Evolutionary conservation across 2,797 vertebrate genomes (phyloP), one percentile per base, ranked within the genome.

Genomic region (Artibeus lituratus): DNA sequence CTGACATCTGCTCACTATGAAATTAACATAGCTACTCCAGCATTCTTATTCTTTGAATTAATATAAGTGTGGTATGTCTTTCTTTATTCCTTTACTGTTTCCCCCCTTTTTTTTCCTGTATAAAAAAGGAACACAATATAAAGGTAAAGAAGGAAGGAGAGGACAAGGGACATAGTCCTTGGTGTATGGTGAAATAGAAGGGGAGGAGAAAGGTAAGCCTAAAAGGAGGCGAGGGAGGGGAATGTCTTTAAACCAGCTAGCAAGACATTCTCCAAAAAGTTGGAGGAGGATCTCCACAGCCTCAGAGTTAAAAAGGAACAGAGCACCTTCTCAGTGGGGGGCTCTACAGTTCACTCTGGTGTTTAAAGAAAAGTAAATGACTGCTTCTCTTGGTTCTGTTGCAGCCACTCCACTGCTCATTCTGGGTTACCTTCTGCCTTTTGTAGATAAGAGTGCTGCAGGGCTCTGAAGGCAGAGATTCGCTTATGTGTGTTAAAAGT

Each of bases 401-500:
- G 82, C 42, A 65, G 80, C 51, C 44, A 18, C 37, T 82, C 53
- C 73, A 59, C 10, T 65, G 89, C 76, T 97, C 91, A 97, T 81
- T 98, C 87, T 1, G 74, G 84, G 37, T 97, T 96, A 87, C 88
- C 95, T 37, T 98, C 96, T 55, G 94, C 97, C 70, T 96, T 99
- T 96, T 98, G 98, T 22, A 99, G 99, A 92, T 99, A 99, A 10
- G 98, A 97, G 90, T 99, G 99, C 91, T 98, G 98, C 95, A 99
- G 98, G 69, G 99, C 99, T 32, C 98, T 98, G 96, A 99, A 98
- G 96, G 99, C 99, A 35, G 99, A 99, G 98, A 99, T 99, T 91
- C 99, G 98, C 96, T 99, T 99, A 82, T 98, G 98, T 39, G 99
- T 99, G 98, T 99, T 99, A 96, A 99, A 99, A 87, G 98, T 99